These are phyloP conservation scores for Andrena hattorfiana DNA, from an alignment of 2,888 invertebrate genomes.

Conservation along the genomic window DNA sequence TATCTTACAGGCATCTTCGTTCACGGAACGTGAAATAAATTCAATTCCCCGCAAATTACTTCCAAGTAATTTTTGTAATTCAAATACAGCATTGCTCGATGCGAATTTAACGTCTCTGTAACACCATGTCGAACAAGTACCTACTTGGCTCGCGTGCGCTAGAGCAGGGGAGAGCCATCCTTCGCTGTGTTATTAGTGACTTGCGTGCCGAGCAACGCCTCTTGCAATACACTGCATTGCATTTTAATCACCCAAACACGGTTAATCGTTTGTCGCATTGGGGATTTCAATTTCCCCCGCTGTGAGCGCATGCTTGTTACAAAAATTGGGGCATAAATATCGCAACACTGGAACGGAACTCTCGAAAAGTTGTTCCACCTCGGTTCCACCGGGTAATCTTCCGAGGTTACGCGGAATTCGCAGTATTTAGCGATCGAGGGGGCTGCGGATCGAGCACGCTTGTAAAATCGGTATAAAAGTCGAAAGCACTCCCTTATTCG, in stretches of 20 bases:
- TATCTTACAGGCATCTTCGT: neutral
- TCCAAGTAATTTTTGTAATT: conserved; percentile 1
- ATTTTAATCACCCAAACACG: neutral
- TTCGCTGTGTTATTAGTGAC: neutral
- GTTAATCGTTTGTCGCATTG: too few species aligned
- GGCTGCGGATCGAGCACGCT: neutral
- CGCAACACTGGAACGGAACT: too few species aligned
- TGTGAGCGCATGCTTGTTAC: too few species aligned
- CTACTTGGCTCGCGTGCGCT: neutral
- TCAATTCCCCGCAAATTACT: neutral
- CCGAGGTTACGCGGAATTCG: too few species aligned
- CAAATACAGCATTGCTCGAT: neutral
- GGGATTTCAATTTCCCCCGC: too few species aligned
- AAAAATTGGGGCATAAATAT: too few species aligned
- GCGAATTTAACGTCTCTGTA: too few species aligned
- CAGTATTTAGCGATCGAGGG: neutral
- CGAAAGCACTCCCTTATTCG: neutral
- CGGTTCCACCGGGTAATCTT: too few species aligned
- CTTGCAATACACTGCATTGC: neutral
- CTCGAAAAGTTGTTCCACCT: too few species aligned
- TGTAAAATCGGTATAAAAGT: conserved; percentile 21
- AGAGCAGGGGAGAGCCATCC: neutral
- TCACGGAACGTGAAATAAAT: neutral
- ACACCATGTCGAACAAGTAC: neutral
- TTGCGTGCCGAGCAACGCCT: neutral